A percentile compares a stretch with the other conserved stretches of the same genome.
phyloP scores from a whole-genome alignment of 2,797 vertebrate genomes.

The Pteropus rufus region DNA sequence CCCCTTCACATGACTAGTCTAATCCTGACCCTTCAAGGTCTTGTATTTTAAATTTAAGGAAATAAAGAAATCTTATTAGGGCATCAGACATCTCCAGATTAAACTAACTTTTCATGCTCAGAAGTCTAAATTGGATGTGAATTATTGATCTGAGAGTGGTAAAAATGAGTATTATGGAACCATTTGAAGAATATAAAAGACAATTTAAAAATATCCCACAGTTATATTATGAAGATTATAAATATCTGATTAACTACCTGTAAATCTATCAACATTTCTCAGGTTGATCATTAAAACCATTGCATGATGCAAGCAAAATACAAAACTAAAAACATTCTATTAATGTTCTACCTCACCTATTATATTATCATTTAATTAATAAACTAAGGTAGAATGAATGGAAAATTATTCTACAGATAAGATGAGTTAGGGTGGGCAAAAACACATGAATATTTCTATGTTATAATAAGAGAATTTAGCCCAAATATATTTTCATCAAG shows the following conservation, averaged over 20 bases:
- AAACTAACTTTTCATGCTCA: background rate
- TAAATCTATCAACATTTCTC: background rate
- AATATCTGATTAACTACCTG: background rate
- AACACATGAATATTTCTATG: background rate
- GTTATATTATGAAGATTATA: background rate
- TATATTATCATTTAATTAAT: background rate
- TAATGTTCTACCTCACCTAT: background rate
- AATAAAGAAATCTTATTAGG: background rate
- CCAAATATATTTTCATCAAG: background rate
- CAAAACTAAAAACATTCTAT: background rate
- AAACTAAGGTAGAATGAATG: background rate
- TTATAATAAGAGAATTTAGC: background rate
- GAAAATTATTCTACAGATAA: background rate
- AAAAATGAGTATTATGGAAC: background rate
- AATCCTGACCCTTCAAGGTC: background rate
- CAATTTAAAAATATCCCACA: background rate
- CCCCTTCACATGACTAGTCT: background rate
- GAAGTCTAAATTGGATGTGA: background rate
- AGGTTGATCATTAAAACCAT: background rate
- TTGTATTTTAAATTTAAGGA: background rate
- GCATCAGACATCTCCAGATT: background rate
- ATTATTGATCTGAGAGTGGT: background rate
- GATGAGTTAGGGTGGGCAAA: background rate
- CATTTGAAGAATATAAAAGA: background rate
- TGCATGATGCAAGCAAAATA: background rate